These are phyloP conservation scores for Melinaea menophilus DNA, from an alignment of 2,888 invertebrate species.

Conservation along the genomic window DNA sequence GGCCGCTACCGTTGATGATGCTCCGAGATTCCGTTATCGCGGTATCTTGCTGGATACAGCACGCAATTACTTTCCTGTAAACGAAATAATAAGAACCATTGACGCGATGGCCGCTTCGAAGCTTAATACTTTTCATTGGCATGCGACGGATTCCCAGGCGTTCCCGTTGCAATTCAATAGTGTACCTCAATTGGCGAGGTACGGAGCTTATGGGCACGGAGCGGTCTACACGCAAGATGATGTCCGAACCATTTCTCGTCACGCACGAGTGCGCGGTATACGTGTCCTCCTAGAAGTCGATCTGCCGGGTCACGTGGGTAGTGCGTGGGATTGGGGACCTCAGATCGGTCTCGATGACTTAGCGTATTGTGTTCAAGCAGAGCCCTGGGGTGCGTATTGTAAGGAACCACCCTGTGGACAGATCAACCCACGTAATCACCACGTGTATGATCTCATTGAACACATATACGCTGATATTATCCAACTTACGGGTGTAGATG, in stretches of 20 bases:
- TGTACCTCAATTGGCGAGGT: slow-evolving; percentile 84
- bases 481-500: slow-evolving; percentile 84
- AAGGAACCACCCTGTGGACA: slow-evolving; percentile 90
- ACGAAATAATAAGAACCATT: slow-evolving; percentile 82
- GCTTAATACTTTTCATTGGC: slow-evolving; percentile 95
- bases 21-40: slow-evolving; percentile 85
- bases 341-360: slow-evolving; percentile 81
- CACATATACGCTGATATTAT: slow-evolving; percentile 85
- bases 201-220: slow-evolving; percentile 88
- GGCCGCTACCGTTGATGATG: slow-evolving; percentile 82
- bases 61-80: slow-evolving; percentile 87
- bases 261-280: slow-evolving; percentile 88
- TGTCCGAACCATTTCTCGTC: slow-evolving; percentile 83
- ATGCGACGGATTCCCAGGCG: slow-evolving; percentile 90
- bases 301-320: slow-evolving; percentile 89
- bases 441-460: slow-evolving; percentile 82
- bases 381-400: slow-evolving; percentile 81
- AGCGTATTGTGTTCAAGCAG: slow-evolving; percentile 84
- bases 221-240: slow-evolving; percentile 83
- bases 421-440: slow-evolving; percentile 84
- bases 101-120: slow-evolving; percentile 93
- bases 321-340: slow-evolving; percentile 88
- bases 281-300: slow-evolving; percentile 92
- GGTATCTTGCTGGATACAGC: slow-evolving; percentile 94
- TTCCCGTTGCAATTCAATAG: slow-evolving; percentile 89